phyloP scores from a whole-genome alignment of 2,797 vertebrate species.

The Okamejei kenojei region DNA sequence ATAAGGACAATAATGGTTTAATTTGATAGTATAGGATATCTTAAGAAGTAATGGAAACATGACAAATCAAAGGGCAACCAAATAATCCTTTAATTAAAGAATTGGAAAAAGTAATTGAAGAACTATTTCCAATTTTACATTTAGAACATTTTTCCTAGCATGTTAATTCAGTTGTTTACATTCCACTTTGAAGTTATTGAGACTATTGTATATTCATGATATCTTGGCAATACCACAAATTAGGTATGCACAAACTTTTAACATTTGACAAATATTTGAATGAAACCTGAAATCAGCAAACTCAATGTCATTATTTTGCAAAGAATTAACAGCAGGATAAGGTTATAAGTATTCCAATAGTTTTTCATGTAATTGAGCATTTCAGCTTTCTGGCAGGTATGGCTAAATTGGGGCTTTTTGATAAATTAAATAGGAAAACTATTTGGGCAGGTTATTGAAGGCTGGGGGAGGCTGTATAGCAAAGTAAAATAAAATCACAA shows the following conservation, averaged over 20 bases:
- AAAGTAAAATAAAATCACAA: background rate
- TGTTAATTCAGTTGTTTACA: background rate
- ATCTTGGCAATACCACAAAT: background rate
- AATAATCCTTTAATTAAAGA: slow-evolving; percentile 8
- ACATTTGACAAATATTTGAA: background rate
- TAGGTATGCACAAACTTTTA: background rate
- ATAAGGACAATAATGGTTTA: background rate
- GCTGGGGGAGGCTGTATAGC: background rate
- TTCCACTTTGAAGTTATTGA: background rate
- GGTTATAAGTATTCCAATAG: background rate
- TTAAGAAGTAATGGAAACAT: background rate
- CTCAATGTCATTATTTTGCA: background rate
- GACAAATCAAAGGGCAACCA: background rate
- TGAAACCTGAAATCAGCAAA: background rate
- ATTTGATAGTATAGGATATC: background rate
- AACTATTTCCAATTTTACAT: background rate
- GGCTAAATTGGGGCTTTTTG: background rate
- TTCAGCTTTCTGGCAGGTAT: background rate
- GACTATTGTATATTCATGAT: background rate
- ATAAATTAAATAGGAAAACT: background rate
- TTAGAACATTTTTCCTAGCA: background rate
- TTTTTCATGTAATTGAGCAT: background rate
- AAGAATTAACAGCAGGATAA: background rate
- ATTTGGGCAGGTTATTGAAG: background rate
- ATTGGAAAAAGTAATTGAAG: slow-evolving; percentile 11